Evolutionary conservation across 1,140 invertebrate genomes (phyloP), one percentile per base, ranked within the genome.

Genomic region (Sitophilus oryzae): DNA sequence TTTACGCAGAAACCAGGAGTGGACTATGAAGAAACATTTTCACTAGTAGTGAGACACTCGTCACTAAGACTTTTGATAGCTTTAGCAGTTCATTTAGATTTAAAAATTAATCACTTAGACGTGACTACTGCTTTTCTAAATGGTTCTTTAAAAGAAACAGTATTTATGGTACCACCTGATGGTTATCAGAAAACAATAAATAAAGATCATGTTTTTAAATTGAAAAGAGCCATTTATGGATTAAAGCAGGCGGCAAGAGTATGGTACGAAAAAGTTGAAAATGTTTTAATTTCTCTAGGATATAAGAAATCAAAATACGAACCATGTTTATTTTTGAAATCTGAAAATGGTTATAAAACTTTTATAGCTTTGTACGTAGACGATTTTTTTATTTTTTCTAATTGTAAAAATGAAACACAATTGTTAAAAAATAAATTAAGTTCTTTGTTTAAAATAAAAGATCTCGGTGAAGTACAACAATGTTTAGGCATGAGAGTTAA

Each of bases 61-160:
- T 61, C 30, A 6, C 51, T 63, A 44, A 57, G 61, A 52, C 23
- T 65, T 14, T 53, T 67, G 18, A 45, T 66, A 40, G 64, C 59
- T 8, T 50, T 67, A 37, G 49, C 66, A 23, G 59, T 61, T 25
- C 52, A 63, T 19, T 60, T 63, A 52, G 50, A 59, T 44, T 50
- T 66, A 52, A 51, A 55, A 8, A 58, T 66, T 3, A 43, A 14
- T 3, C 64, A 71, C 52, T 56, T 71, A 25, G 70, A 72, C 62
- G 66, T 73, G 15, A 59, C 56, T 15, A 73, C 71, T n/a, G 72
- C 70, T 8, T 75, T 68, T 55, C 58, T 73, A 16, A 64, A 72
- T 58, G 65, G 65, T 10, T 44, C 54, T 14, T 52, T 74, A 37
- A 44, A 64, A 18, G 66, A 72, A 61, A 60, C 54, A 46, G 59